phyloP scores from a whole-genome alignment of 2,888 invertebrate species.

The Cheilosia scutellata region DNA sequence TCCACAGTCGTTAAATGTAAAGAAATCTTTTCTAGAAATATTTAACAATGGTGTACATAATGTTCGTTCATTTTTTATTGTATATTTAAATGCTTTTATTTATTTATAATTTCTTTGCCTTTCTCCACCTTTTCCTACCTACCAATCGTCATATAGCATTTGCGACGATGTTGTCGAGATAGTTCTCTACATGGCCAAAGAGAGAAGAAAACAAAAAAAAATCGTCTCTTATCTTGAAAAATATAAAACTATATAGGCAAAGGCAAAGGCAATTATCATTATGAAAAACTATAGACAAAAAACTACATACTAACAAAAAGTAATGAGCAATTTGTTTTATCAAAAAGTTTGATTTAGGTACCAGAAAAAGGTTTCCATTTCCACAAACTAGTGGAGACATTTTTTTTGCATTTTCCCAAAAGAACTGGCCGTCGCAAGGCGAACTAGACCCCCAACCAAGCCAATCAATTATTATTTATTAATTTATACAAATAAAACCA shows the following conservation, averaged over 20 bases:
- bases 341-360: background rate
- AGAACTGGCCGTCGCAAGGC: background rate
- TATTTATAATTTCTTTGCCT: constrained; percentile 51
- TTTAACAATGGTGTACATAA: constrained; percentile 35
- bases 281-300: background rate
- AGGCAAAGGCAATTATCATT: constrained; percentile 4
- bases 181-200: constrained; percentile 57
- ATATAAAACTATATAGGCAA: background rate
- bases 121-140: constrained; percentile 1
- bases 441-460: background rate
- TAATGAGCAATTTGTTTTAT: constrained; percentile 10
- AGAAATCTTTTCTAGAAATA: constrained; percentile 17
- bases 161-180: constrained; percentile 50
- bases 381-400: constrained; percentile 11
- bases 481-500: constrained; percentile 1
- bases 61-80: constrained; percentile 22
- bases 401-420: background rate
- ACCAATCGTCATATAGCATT: constrained; percentile 4
- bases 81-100: constrained; percentile 45
- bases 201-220: constrained; percentile 39
- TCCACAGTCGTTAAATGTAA: constrained; percentile 20
- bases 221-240: constrained; percentile 48
- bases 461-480: constrained; percentile 15
- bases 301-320: constrained; percentile 8
- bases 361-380: background rate